phyloP scores from a whole-genome alignment of 1,140 invertebrate species.

The Meloidogyne floridensis region DNA sequence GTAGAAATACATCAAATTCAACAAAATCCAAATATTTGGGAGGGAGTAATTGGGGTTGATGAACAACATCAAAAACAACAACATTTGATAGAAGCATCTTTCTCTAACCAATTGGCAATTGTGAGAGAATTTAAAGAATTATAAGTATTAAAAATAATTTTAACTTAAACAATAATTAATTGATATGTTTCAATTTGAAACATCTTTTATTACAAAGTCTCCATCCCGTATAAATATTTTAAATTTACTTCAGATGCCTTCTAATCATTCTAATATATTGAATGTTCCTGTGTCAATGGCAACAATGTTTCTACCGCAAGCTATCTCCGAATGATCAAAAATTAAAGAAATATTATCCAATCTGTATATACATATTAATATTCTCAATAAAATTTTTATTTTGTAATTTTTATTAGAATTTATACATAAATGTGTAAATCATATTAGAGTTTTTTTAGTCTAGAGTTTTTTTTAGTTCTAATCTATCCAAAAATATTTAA shows the following conservation, averaged over 20 bases:
- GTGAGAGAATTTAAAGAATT: not conserved
- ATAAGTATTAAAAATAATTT: not conserved
- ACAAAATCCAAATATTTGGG: constrained; percentile 28
- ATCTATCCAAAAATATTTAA: too few species aligned
- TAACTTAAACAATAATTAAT: too few species aligned
- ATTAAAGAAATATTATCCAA: not conserved
- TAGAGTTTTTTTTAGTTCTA: too few species aligned
- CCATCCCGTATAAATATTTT: too few species aligned
- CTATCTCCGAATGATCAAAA: constrained; percentile 21
- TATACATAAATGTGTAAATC: too few species aligned
- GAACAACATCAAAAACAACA: not conserved
- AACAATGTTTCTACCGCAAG: constrained; percentile 19
- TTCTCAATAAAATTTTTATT: too few species aligned
- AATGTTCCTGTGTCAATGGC: not conserved
- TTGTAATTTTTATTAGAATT: too few species aligned
- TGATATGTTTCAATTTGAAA: too few species aligned
- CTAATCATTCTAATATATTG: not conserved
- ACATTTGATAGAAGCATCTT: constrained; percentile 7
- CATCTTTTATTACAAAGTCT: too few species aligned
- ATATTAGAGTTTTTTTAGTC: too few species aligned
- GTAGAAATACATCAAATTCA: constrained; percentile 33
- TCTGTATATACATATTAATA: too few species aligned
- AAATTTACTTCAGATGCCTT: not conserved
- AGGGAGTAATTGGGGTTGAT: not conserved
- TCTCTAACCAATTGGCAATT: constrained; percentile 6